Evolutionary conservation across 1,140 invertebrate genomes (phyloP).

Genomic region (Asobara japonica): DNA sequence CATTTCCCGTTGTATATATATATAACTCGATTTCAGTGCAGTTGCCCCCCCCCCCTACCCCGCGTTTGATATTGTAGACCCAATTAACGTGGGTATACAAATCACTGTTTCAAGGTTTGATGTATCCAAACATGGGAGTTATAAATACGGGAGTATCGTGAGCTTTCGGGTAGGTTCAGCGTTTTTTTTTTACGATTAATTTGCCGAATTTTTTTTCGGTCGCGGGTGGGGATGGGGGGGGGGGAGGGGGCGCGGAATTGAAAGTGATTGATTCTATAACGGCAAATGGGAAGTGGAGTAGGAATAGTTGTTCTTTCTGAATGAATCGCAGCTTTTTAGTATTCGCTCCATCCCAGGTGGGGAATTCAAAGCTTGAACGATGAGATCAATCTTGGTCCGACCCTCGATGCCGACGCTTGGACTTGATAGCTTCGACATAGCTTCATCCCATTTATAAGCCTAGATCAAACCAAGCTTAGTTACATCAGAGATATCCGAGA

Average conservation of each 20-base stretch:
- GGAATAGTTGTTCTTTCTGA: neutral
- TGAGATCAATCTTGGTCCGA: no score
- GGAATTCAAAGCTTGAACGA: no score
- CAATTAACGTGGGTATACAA: conserved; percentile 28
- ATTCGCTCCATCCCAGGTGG: no score
- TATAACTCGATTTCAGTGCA: neutral
- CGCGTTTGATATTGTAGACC: conserved; percentile 5
- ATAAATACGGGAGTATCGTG: neutral
- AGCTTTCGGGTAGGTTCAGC: neutral
- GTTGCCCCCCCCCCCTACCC: neutral
- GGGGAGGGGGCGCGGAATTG: no score
- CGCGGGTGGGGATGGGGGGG: no score
- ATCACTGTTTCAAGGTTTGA: conserved; percentile 19
- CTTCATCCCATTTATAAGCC: no score
- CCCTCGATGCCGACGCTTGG: no score
- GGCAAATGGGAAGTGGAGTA: neutral
- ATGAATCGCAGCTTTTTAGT: no score
- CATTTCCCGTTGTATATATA: neutral
- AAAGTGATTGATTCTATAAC: neutral
- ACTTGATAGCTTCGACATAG: no score
- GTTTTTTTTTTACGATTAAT: neutral
- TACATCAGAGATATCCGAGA: no score
- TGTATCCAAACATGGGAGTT: conserved; percentile 13
- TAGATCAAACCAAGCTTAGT: no score
- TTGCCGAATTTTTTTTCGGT: neutral